Evolutionary conservation across 2,888 invertebrate genomes (phyloP).

Genomic region (Parnassius smintheus): DNA sequence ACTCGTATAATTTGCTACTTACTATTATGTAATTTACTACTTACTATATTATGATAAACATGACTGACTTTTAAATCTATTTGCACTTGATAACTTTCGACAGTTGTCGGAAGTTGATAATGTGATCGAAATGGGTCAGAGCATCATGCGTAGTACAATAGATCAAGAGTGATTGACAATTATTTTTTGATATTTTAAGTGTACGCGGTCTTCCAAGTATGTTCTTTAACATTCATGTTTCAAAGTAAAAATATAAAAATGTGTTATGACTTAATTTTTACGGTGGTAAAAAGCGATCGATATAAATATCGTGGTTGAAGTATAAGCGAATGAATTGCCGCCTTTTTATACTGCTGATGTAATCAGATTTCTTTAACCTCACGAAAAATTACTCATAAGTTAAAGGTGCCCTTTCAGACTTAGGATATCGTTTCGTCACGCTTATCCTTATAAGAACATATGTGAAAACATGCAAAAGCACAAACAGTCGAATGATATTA

Average conservation of each 20-base stretch:
- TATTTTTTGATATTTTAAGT: no score
- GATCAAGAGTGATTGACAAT: no score
- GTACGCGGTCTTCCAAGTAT: neutral
- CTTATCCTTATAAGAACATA: conserved; percentile 11
- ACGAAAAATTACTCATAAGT: conserved; percentile 20
- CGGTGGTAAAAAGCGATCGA: conserved; percentile 21
- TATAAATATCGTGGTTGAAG: conserved; percentile 19
- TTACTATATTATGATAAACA: no score
- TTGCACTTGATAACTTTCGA: no score
- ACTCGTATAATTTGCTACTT: no score
- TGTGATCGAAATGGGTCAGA: no score
- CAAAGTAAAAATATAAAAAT: no score
- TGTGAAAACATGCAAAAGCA: conserved; percentile 1
- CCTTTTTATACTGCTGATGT: conserved; percentile 29
- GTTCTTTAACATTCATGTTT: neutral
- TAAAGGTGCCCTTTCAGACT: conserved; percentile 25
- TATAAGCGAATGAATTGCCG: conserved; percentile 14
- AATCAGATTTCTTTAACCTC: conserved; percentile 31
- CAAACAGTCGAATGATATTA: conserved; percentile 2
- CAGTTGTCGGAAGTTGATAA: no score
- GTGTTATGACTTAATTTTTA: neutral
- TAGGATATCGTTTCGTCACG: conserved; percentile 13
- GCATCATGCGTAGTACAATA: no score
- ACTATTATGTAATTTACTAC: no score
- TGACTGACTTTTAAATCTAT: no score